These are phyloP conservation scores for Tuta absoluta DNA, from an alignment of 2,888 invertebrate species.

Conservation along the genomic window DNA sequence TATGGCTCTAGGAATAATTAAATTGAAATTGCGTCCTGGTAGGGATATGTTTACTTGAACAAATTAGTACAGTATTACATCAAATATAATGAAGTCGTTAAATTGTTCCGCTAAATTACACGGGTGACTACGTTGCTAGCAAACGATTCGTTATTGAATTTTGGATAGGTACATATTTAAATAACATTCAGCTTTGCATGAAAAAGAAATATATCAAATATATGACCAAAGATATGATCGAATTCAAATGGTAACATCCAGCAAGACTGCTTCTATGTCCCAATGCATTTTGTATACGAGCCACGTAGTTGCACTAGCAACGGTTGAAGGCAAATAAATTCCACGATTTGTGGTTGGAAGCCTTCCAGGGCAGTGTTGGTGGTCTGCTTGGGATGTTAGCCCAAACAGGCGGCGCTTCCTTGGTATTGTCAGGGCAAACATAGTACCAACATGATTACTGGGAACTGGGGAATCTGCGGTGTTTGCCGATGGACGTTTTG, in stretches of 20 bases:
- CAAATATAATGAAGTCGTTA: background rate
- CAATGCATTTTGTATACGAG: slow-evolving; percentile 62
- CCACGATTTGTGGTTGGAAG: slow-evolving; percentile 76
- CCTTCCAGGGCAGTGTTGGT: slow-evolving; percentile 70
- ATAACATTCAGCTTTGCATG: background rate
- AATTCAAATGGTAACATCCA: slow-evolving; percentile 35
- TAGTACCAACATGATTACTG: slow-evolving; percentile 8
- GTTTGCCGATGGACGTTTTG: slow-evolving; percentile 4
- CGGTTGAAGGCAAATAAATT: slow-evolving; percentile 76
- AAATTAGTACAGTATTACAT: slow-evolving; percentile 3
- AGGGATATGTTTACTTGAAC: background rate
- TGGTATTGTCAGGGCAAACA: slow-evolving; percentile 20
- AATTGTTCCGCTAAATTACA: background rate
- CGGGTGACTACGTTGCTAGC: background rate
- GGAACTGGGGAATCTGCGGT: slow-evolving; percentile 1
- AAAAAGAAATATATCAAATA: background rate
- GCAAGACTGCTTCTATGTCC: slow-evolving; percentile 34
- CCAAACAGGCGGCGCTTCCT: slow-evolving; percentile 25
- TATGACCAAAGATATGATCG: too few species aligned
- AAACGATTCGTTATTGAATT: too few species aligned
- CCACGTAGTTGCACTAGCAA: slow-evolving; percentile 72
- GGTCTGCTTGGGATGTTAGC: slow-evolving; percentile 50
- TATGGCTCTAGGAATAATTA: slow-evolving; percentile 11
- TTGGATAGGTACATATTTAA: background rate
- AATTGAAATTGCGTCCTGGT: background rate